Evolutionary conservation across 2,113 vertebrate species (phyloP).

Genomic region (Delphinus delphis): DNA sequence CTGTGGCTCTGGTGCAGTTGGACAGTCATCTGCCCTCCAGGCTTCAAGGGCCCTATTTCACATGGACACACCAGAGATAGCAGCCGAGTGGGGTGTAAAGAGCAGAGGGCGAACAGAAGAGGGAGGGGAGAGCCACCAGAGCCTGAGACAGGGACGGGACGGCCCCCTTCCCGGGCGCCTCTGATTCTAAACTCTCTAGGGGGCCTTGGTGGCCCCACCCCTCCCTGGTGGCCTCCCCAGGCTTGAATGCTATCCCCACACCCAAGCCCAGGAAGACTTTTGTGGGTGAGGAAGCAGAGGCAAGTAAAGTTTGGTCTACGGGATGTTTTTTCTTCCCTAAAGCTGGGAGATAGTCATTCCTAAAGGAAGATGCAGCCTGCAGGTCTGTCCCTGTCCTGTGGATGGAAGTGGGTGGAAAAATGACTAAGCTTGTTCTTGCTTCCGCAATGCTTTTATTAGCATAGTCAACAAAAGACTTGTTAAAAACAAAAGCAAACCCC

Average conservation of each 20-base stretch:
- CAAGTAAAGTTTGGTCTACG: background rate
- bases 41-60: background rate
- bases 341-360: background rate
- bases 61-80: background rate
- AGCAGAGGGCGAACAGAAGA: background rate
- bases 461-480: background rate
- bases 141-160: accelerated
- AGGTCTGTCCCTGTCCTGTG: background rate
- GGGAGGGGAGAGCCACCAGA: background rate
- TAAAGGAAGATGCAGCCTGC: background rate
- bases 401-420: background rate
- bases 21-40: background rate
- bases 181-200: background rate
- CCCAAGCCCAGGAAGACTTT: background rate
- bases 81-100: background rate
- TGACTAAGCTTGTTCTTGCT: background rate
- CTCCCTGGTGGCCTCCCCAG: background rate
- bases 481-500: background rate
- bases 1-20: too few relatives aligned
- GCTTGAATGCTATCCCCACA: background rate
- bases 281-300: background rate
- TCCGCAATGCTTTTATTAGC: slow-evolving; percentile 9
- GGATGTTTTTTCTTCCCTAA: background rate
- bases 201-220: background rate
- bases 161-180: background rate